Conservation (phyloP, 2,888 invertebrate genomes). For the Camponotus fellah region DNA sequence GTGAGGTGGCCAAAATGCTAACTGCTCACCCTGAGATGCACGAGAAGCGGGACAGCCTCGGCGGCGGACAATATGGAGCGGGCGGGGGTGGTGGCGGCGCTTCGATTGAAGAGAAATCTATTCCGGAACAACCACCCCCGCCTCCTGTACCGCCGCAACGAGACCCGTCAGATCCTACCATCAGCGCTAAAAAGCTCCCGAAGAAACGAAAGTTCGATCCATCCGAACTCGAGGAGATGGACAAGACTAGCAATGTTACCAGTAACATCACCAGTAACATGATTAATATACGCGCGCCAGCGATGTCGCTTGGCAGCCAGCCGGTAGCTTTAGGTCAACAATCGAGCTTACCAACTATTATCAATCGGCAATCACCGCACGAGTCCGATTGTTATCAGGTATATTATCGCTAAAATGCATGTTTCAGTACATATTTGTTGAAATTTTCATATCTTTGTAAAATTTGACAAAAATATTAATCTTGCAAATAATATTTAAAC, state of each 20-base stretch:
- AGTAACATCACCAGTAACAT: conserved; percentile 85
- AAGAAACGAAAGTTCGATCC: conserved; percentile 97
- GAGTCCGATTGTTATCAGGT: conserved; percentile 82
- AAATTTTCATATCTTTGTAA: not conserved
- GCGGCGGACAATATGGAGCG: conserved; percentile 81
- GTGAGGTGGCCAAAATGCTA: conserved; percentile 84
- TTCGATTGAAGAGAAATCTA: conserved; percentile 82
- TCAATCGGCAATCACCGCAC: conserved; percentile 77
- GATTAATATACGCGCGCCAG: conserved; percentile 76
- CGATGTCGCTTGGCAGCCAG: conserved; percentile 76
- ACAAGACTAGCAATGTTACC: conserved; percentile 84
- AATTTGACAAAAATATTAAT: not conserved
- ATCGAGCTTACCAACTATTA: conserved; percentile 68
- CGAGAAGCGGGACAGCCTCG: conserved; percentile 83
- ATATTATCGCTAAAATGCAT: conserved; percentile 24
- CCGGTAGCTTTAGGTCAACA: conserved; percentile 76
- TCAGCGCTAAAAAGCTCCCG: conserved; percentile 91
- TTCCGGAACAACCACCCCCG: conserved; percentile 82
- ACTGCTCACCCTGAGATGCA: conserved; percentile 84
- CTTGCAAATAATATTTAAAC: not conserved
- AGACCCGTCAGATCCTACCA: conserved; percentile 84
- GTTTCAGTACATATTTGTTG: too few species aligned
- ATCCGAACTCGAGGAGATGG: conserved; percentile 91
- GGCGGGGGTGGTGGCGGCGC: conserved; percentile 81
- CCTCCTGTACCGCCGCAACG: conserved; percentile 88